Evolutionary conservation across 2,797 vertebrate species (phyloP).

Genomic region (Argya squamiceps): DNA sequence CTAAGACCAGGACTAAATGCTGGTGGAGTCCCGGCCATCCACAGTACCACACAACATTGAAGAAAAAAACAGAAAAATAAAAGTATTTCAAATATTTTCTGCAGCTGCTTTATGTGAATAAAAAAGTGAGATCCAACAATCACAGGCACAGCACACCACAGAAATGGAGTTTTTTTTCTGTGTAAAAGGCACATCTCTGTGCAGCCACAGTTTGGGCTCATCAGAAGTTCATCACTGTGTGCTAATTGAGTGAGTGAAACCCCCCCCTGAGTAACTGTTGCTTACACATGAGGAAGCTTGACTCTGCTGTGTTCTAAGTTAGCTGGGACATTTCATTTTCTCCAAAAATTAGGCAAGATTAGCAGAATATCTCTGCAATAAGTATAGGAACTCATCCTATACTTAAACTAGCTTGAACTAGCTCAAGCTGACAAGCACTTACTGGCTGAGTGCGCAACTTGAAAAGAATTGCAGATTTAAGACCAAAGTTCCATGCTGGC

Average conservation of each 20-base stretch:
- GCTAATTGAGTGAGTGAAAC: background rate
- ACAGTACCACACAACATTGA: background rate
- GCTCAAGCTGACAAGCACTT: background rate
- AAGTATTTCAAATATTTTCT: background rate
- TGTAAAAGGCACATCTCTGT: background rate
- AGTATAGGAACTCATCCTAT: background rate
- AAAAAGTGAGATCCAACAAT: background rate
- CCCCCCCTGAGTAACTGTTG: background rate
- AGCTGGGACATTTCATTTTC: background rate
- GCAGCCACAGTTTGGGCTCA: background rate
- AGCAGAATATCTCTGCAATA: background rate
- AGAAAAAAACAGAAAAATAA: background rate
- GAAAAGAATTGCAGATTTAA: background rate
- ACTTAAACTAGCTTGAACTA: background rate
- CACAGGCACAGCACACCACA: background rate
- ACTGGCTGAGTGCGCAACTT: background rate
- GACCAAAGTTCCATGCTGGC: background rate
- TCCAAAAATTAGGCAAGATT: background rate
- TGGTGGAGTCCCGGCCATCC: background rate
- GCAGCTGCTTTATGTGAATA: background rate
- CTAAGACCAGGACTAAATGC: background rate
- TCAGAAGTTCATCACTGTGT: accelerated
- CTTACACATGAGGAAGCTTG: background rate
- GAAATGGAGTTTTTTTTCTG: background rate
- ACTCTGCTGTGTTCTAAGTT: background rate